phyloP scores from a whole-genome alignment of 1,140 invertebrate genomes.

The Ephestia elutella region DNA sequence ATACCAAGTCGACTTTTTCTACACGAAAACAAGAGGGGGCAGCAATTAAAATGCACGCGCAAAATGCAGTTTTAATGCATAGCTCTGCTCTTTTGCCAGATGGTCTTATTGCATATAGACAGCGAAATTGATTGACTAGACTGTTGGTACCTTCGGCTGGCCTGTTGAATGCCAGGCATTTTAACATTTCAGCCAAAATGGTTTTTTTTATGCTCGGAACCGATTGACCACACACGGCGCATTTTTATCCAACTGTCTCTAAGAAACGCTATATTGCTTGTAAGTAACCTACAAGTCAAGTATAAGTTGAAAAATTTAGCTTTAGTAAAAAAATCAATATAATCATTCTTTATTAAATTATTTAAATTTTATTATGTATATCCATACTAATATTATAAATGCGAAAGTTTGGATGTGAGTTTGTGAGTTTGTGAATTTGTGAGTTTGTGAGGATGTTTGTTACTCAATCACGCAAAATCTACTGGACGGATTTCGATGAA shows the following conservation, averaged over 20 bases:
- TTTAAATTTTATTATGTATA: too few relatives aligned
- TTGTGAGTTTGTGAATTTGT: too few relatives aligned
- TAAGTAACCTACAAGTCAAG: too few relatives aligned
- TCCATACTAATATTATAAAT: too few relatives aligned
- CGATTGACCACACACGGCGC: background rate
- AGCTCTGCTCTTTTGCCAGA: background rate
- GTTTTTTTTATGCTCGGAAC: background rate
- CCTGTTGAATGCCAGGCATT: background rate
- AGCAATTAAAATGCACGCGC: conserved; percentile 3
- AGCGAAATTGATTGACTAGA: background rate
- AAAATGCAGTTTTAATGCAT: conserved; percentile 4
- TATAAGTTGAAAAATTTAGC: too few relatives aligned
- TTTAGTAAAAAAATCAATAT: too few relatives aligned
- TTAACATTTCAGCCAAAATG: background rate
- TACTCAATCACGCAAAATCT: too few relatives aligned
- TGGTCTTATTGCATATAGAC: conserved; percentile 1
- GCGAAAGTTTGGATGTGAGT: too few relatives aligned
- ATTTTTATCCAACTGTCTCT: background rate
- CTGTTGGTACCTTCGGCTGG: background rate
- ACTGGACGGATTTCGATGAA: too few relatives aligned
- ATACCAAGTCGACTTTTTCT: conserved; percentile 24
- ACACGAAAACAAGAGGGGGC: conserved; percentile 13
- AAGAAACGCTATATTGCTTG: too few relatives aligned
- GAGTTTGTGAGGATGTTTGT: too few relatives aligned
- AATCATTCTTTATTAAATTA: too few relatives aligned